Evolutionary conservation across 2,888 invertebrate genomes (phyloP).

Genomic region (Drosophila monieri): DNA sequence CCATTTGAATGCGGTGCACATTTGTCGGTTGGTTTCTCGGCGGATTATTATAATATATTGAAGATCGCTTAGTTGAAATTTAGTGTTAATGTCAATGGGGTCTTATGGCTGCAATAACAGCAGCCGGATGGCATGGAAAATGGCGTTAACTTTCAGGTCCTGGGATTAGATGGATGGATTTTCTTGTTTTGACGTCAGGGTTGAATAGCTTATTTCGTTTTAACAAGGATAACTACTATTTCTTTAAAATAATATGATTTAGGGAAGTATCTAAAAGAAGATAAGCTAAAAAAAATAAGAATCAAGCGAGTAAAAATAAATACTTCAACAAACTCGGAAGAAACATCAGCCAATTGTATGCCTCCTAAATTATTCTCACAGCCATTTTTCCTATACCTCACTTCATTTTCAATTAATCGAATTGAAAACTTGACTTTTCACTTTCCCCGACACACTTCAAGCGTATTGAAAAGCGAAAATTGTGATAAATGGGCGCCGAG

Average conservation of each 20-base stretch:
- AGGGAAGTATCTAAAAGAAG: too few species aligned
- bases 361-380: not conserved
- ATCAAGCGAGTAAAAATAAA: too few species aligned
- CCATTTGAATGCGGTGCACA: constrained; percentile 66
- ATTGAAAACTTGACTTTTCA: constrained; percentile 35
- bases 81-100: constrained; percentile 56
- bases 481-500: constrained; percentile 66
- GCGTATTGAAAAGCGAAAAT: constrained; percentile 65
- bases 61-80: constrained; percentile 73
- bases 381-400: not conserved
- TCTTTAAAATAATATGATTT: too few species aligned
- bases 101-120: constrained; percentile 25
- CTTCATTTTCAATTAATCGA: constrained; percentile 30
- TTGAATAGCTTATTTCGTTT: not conserved
- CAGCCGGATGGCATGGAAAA: constrained; percentile 22
- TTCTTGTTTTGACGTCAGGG: not conserved
- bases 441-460: constrained; percentile 12
- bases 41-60: constrained; percentile 80
- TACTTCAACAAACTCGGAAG: too few species aligned
- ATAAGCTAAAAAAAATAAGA: too few species aligned
- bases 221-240: not conserved
- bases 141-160: constrained; percentile 1
- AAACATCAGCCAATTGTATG: not conserved
- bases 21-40: constrained; percentile 62
- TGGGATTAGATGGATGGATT: not conserved